Base-by-base conservation (phyloP, 1,140 invertebrate genomes). In the Drosophila truncata region DNA sequence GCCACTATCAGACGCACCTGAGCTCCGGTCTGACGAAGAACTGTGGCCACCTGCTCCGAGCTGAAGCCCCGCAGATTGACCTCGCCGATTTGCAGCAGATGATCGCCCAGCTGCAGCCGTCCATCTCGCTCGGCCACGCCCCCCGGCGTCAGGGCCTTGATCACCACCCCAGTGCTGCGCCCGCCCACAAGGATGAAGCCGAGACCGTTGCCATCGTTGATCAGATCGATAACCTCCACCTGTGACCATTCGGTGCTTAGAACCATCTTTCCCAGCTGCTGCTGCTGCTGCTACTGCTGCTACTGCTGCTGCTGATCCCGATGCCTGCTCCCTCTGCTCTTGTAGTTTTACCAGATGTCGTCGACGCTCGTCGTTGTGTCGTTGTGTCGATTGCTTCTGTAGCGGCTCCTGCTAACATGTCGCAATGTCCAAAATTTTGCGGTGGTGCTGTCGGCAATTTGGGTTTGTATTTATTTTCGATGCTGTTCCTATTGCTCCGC, bases 161-260 rank as follows among this genome's bases (percentile, higher is more conserved):
- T 97, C 10, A 99, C 98, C 55, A 99, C 98, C n/a, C 98, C 98
- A 23, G 98, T 99, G 92, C 97, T 98, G 50, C 97, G 94, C 10
- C 98, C 98, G 52, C 98, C 98, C 74, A 99, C 98, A 76, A 99
- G 97, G 55, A 98, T 98, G 93, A 99, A 99, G 58, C 95, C 95
- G 41, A 95, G 92, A n/a, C 95, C 95, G 79, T 95, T 95, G 57
- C 95, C 95, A 96, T 98, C 97, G 93, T 98, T 98, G 59, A 96
- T 94, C 64, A 98, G 94, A 93, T 98, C 97, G 91, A 98, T 97
- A 78, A 97, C 96, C 95, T 98, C 97, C 87, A 98, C 96, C 94
- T 98, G 97, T 74, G 96, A 97, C 97, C 97, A 98, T 94, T 98
- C 97, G 92, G 97, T 98, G 93, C 96, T 97, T 93, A 98, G 93